Evolutionary conservation across 2,797 vertebrate species (phyloP).

Genomic region (Rhinella marina): DNA sequence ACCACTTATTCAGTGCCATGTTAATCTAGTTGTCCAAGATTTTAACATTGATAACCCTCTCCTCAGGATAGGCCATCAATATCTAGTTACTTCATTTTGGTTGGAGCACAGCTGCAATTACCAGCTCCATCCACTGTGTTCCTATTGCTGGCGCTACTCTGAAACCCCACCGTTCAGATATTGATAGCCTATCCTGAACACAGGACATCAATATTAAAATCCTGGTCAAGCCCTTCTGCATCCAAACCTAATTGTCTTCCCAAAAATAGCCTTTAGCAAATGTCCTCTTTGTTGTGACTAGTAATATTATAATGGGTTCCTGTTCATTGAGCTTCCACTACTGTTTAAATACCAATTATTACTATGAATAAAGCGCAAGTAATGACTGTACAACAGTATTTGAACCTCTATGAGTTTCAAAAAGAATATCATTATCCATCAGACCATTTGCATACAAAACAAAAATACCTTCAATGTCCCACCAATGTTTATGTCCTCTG

Average conservation of each 20-base stretch:
- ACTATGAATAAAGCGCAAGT: neutral
- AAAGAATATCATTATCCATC: neutral
- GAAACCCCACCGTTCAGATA: too few species aligned
- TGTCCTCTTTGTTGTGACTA: neutral
- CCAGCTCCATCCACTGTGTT: too few species aligned
- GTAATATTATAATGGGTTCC: neutral
- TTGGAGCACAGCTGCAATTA: too few species aligned
- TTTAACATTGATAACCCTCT: too few species aligned
- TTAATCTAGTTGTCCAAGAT: neutral
- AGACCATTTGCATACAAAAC: neutral
- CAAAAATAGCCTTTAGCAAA: neutral
- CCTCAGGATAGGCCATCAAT: too few species aligned
- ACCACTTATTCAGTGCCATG: neutral
- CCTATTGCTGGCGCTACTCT: too few species aligned
- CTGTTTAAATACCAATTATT: neutral
- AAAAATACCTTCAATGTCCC: neutral
- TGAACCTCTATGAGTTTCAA: neutral
- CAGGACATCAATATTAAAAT: too few species aligned
- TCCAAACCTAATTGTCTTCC: too few species aligned
- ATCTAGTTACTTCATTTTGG: too few species aligned
- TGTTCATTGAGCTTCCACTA: neutral
- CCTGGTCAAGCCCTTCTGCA: too few species aligned
- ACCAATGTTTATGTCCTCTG: neutral
- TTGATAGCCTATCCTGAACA: too few species aligned
- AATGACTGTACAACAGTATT: neutral